phyloP scores from a whole-genome alignment of 1,140 invertebrate species.

The Nixonia krombeini region DNA sequence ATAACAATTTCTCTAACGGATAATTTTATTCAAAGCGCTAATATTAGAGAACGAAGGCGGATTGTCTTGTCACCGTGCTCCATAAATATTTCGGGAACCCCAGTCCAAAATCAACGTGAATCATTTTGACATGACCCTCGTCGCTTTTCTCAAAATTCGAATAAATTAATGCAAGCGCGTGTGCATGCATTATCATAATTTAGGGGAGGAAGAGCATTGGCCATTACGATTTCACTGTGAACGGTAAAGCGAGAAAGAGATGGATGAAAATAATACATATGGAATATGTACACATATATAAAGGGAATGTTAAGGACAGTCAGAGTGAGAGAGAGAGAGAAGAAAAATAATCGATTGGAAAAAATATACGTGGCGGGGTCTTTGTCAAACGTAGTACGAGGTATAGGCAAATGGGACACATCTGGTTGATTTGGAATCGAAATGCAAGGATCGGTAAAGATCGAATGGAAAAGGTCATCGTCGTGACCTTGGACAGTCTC shows the following conservation, averaged over 20 bases:
- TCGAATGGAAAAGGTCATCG: conserved; percentile 57
- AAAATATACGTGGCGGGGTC: conserved; percentile 43
- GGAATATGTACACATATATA: conserved; percentile 37
- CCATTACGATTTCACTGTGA: conserved; percentile 59
- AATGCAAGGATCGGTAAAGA: conserved; percentile 38
- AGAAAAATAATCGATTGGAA: conserved; percentile 43
- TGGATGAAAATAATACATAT: conserved; percentile 39
- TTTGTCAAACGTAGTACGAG: conserved; percentile 32
- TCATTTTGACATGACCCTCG: conserved; percentile 48
- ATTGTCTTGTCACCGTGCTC: conserved; percentile 30
- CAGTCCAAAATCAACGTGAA: conserved; percentile 43
- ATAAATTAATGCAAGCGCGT: conserved; percentile 68
- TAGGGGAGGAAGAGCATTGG: conserved; percentile 58
- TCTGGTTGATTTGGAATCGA: conserved; percentile 51
- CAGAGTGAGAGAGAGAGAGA: conserved; percentile 34
- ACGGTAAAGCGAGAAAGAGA: conserved; percentile 33
- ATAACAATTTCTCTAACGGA: too few relatives aligned
- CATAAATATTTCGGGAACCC: conserved; percentile 40
- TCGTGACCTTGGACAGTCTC: conserved; percentile 60
- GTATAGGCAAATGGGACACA: conserved; percentile 47
- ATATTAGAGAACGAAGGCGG: too few relatives aligned
- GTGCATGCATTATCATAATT: conserved; percentile 66
- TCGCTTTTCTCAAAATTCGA: conserved; percentile 65
- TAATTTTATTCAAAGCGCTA: too few relatives aligned
- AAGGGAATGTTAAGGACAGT: conserved; percentile 45